Base-by-base conservation (phyloP, 35 echinoderm and acorn worm genomes). In the Apostichopus parvimensis region DNA sequence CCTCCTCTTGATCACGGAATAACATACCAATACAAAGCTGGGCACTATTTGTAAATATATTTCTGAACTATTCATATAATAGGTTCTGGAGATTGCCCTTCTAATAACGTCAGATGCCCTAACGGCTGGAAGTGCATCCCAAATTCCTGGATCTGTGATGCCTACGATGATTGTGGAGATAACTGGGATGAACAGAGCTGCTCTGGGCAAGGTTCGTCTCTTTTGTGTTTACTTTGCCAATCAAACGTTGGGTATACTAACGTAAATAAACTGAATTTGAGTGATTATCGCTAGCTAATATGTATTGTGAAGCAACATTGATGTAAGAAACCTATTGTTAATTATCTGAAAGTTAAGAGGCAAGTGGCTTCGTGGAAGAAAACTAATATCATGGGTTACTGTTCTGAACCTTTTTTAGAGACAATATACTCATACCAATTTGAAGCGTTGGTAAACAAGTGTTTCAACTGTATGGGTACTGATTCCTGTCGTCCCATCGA, bases 151-250 rank as follows among this genome's bases (percentile, higher is more conserved):
- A 23, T 82, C 17, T 93, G 92, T 52, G 92, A 93, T 80, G 83
- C 58, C 53, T 93, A 78, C 23, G 70, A 88, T 77, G 92, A 93
- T 23, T 93, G 92, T 61, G 54, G 75, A 5, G 86, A 93, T 54
- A 87, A 78, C n/a, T 88, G 71, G 25, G 92, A 93, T 25, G 92
- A 93, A 61, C 83, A 77, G 55, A 24, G 79, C 6, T 93, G 92
- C 79, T 64, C 34, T 45, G 34, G 34, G 34, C 34, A 45, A 45
- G 34, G 34, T 45, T 45, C 34, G 34, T 45, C 34, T 45, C 34
- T 45, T 45, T 45, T 45, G 34, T 45, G 34, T 45, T 45, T 45
- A 45, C 34, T 45, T 45, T 2, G 34, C 34, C 34, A 45, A 45
- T 45, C 34, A 45, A 45, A 45, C 34, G 34, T 45, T 45, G 34